These are phyloP conservation scores for Heliconius congener DNA, from an alignment of 1,140 invertebrate species.

Conservation along the genomic window DNA sequence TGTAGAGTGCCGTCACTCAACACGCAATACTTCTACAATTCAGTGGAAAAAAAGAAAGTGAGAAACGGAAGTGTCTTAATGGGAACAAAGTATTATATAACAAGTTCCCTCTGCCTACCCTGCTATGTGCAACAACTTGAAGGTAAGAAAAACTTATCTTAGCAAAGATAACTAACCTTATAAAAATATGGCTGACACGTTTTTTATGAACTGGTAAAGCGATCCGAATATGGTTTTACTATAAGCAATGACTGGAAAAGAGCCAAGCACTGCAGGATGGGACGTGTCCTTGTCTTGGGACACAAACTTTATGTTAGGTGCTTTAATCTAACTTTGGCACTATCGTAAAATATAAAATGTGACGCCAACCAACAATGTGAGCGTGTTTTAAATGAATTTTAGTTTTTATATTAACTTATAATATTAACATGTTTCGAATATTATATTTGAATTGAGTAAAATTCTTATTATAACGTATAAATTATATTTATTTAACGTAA, in stretches of 20 bases:
- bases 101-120: too few species aligned
- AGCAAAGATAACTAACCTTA: neutral
- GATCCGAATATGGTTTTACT: neutral
- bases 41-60: too few species aligned
- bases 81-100: too few species aligned
- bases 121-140: too few species aligned
- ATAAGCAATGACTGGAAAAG: constrained; percentile 28
- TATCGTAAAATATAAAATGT: constrained; percentile 38
- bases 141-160: neutral
- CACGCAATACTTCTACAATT: too few species aligned
- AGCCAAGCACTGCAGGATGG: constrained; percentile 31
- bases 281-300: constrained; percentile 24
- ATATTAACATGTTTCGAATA: neutral
- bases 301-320: constrained; percentile 33
- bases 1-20: too few species aligned
- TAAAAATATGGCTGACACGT: neutral
- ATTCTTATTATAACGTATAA: too few species aligned
- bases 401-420: neutral
- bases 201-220: constrained; percentile 13
- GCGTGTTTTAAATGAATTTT: neutral
- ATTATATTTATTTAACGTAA: too few species aligned
- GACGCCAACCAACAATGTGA: constrained; percentile 10
- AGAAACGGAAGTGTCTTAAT: too few species aligned
- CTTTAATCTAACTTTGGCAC: constrained; percentile 35
- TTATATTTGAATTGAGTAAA: too few species aligned